A percentile compares a stretch with the other conserved stretches of the same genome.
phyloP scores from a whole-genome alignment of 2,113 vertebrate species.

The Mus spicilegus region DNA sequence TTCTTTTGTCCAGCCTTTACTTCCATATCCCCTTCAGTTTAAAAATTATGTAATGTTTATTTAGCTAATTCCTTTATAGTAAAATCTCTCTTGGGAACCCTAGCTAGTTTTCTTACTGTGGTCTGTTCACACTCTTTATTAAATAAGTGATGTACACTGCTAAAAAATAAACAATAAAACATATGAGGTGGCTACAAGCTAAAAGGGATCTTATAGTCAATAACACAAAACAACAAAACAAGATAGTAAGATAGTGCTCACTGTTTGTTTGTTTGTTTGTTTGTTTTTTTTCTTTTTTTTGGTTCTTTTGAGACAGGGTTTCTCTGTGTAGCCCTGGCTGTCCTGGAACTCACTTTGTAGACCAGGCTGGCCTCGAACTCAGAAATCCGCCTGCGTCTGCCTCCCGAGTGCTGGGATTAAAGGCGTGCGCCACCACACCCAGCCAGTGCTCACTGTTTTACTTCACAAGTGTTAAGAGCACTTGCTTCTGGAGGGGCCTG shows the following conservation, averaged over 20 bases:
- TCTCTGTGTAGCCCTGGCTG: no score
- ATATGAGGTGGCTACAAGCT: background rate
- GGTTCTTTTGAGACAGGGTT: no score
- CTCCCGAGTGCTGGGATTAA: no score
- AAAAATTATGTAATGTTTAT: no score
- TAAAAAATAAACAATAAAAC: background rate
- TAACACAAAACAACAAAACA: background rate
- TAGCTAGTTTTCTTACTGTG: no score
- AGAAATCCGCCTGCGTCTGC: no score
- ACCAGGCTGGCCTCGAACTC: no score
- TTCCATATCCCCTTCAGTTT: background rate
- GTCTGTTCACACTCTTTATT: background rate
- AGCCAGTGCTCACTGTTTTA: background rate
- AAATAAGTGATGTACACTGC: background rate
- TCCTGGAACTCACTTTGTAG: no score
- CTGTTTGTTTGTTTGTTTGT: no score
- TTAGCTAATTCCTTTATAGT: background rate
- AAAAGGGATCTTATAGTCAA: background rate
- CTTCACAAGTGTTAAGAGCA: no score
- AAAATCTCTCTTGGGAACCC: background rate
- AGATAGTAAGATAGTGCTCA: background rate
- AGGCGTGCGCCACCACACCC: no score
- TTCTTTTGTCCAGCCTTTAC: background rate
- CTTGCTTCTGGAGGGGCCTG: background rate
- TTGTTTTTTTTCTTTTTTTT: no score